Base-by-base conservation (phyloP, 2,797 vertebrate genomes). In the Knipowitschia caucasica region DNA sequence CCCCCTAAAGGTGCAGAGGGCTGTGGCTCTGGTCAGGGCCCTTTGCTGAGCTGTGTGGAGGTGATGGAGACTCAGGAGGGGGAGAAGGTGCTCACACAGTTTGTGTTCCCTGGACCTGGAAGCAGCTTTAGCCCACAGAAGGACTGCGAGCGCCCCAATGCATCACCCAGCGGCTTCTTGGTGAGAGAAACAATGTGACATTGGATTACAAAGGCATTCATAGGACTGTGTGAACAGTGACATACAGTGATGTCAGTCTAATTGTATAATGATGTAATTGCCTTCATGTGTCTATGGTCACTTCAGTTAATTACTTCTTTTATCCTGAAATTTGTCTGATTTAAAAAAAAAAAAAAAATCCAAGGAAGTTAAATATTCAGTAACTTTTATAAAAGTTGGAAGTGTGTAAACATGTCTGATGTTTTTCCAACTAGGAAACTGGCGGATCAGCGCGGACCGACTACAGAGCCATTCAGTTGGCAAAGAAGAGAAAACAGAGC, bases 361-460 rank as follows among this genome's bases (percentile, higher is more conserved):
- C n/a, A n/a, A n/a, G n/a, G n/a, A n/a, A n/a, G n/a, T n/a, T n/a
- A n/a, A n/a, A n/a, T n/a, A n/a, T n/a, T n/a, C n/a, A n/a, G n/a
- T n/a, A n/a, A n/a, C n/a, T n/a, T n/a, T n/a, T n/a, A n/a, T n/a
- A n/a, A n/a, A n/a, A n/a, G n/a, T n/a, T n/a, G n/a, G n/a, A n/a
- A n/a, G n/a, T 26, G 25, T 12, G 14, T 44, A 43, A 43, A 24
- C 21, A n/a, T 7, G 14, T 20, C 24, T 21, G 6, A n/a, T 43
- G 11, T 25, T 24, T 23, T 12, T 39, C 47, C n/a, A n/a, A n/a
- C n/a, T 61, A 99, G 96, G 95, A 96, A 64, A 94, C 93, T 61
- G 88, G 93, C 55, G 96, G 95, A 50, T 98, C 96, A 46, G 95
- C 95, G 0, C 90, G 96, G 82, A 99, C 96, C 1, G 96, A 99